phyloP scores from a whole-genome alignment of 2,797 vertebrate species.

The Diglossa cyanea region DNA sequence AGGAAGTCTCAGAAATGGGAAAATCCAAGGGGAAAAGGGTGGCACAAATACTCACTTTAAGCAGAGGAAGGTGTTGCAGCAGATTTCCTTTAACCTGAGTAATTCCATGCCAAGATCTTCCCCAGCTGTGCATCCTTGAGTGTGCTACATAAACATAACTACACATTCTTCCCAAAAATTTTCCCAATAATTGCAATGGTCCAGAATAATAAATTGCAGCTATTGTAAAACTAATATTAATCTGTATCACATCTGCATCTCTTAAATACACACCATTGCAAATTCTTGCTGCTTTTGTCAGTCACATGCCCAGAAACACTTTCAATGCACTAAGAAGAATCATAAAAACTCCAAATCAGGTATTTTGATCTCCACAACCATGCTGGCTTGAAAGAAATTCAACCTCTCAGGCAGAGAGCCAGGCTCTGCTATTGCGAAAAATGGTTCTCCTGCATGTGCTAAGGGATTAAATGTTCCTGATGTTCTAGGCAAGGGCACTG shows the following conservation, averaged over 20 bases:
- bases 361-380: not conserved
- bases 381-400: conserved; percentile 10
- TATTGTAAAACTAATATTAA: not conserved
- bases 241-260: not conserved
- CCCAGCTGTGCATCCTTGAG: not conserved
- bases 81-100: not conserved
- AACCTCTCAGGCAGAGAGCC: not conserved
- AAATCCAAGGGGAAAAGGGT: not conserved
- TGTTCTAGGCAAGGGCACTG: not conserved
- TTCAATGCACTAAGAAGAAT: not conserved
- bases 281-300: not conserved
- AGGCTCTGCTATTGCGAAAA: not conserved
- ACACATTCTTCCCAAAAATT: not conserved
- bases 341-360: not conserved
- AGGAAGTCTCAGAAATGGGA: not conserved
- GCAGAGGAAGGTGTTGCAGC: not conserved
- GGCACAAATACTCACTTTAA: not conserved
- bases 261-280: not conserved
- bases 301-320: not conserved
- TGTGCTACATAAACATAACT: not conserved
- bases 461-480: not conserved
- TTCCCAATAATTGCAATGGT: not conserved
- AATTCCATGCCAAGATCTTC: not conserved
- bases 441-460: not conserved
- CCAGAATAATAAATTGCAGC: not conserved